phyloP scores from a whole-genome alignment of 92 coral and sea anemone genomes.

The Muricea muricata region DNA sequence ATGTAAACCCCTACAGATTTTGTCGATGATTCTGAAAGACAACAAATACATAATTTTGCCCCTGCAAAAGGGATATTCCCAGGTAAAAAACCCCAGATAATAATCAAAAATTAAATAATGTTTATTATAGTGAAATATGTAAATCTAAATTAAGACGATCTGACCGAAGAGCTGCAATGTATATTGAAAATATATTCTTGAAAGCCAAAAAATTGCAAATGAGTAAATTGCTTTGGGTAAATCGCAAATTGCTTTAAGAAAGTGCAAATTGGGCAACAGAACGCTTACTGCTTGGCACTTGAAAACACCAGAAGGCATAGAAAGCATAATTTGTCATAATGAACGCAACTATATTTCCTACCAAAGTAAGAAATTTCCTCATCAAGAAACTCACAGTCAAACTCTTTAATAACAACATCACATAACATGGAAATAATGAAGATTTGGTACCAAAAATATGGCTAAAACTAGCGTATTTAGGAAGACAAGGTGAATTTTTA shows the following conservation, averaged over 20 bases:
- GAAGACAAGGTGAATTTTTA: too few species aligned
- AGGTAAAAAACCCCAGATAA: slow-evolving; percentile 43
- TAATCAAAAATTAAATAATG: slow-evolving; percentile 34
- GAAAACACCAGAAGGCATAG: not conserved
- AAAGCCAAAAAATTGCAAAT: slow-evolving; percentile 31
- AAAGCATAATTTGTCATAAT: not conserved
- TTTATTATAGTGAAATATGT: too few species aligned
- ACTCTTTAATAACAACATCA: too few species aligned
- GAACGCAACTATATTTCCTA: too few species aligned
- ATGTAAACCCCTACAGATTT: not conserved
- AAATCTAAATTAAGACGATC: too few species aligned
- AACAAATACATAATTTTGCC: not conserved
- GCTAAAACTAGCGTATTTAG: too few species aligned
- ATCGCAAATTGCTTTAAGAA: too few species aligned
- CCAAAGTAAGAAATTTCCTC: too few species aligned
- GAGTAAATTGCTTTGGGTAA: slow-evolving; percentile 35
- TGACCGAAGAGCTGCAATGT: too few species aligned
- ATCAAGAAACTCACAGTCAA: too few species aligned
- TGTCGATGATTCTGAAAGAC: not conserved
- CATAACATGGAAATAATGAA: too few species aligned
- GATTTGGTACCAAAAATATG: too few species aligned
- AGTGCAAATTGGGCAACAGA: not conserved
- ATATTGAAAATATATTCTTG: slow-evolving; percentile 15
- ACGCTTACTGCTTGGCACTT: not conserved
- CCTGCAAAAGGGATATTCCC: slow-evolving; percentile 18